These are phyloP conservation scores for Rhynchopsitta pachyrhyncha DNA, from an alignment of 2,113 vertebrate genomes.

Conservation along the genomic window DNA sequence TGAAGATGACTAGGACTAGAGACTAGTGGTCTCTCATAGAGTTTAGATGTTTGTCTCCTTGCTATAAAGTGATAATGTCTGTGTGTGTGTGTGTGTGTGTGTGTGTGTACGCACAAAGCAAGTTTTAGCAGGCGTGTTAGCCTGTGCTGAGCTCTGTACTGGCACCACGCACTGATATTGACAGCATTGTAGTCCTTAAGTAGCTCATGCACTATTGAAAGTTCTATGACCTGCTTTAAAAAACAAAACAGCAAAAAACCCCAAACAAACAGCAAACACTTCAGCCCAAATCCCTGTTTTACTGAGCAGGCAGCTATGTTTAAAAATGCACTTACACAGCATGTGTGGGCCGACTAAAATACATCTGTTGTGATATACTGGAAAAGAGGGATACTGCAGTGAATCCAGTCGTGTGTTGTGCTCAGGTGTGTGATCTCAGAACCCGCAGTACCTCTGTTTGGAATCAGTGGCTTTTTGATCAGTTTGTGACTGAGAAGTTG, in stretches of 20 bases:
- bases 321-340: neutral
- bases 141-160: neutral
- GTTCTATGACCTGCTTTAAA: neutral
- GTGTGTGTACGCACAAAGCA: neutral
- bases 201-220: neutral
- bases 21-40: neutral
- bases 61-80: neutral
- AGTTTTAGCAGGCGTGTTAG: neutral
- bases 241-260: neutral
- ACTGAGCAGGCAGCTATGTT: neutral
- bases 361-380: neutral
- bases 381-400: neutral
- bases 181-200: neutral
- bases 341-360: neutral
- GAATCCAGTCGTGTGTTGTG: neutral
- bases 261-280: neutral
- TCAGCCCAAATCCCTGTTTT: neutral
- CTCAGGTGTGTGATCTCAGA: neutral
- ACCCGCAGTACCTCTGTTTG: neutral
- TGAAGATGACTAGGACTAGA: neutral
- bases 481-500: neutral
- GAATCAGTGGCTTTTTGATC: neutral
- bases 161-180: neutral
- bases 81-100: rapidly evolving
- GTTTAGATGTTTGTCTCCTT: rapidly evolving